phyloP scores from a whole-genome alignment of 1,140 invertebrate genomes.

The Pogonus chalceus region DNA sequence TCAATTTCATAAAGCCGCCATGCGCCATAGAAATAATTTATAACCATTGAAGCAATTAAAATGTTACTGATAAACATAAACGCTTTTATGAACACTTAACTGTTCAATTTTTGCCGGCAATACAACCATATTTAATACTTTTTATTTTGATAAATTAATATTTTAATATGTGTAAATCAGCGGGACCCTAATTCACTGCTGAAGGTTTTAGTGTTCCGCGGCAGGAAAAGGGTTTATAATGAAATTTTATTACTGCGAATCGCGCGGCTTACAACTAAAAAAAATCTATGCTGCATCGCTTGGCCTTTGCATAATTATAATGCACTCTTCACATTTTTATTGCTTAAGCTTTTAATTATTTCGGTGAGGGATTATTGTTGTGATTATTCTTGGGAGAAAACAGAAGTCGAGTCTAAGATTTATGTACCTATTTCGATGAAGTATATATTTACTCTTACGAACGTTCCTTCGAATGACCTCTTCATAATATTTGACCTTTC shows the following conservation, averaged over 20 bases:
- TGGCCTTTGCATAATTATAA: background rate
- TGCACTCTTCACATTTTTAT: background rate
- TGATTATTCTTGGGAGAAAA: background rate
- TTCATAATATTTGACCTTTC: no score
- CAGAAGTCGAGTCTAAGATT: background rate
- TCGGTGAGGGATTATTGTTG: background rate
- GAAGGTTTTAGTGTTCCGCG: background rate
- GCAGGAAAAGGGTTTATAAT: constrained; percentile 4
- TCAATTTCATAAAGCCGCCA: no score
- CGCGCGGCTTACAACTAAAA: background rate
- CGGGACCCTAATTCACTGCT: background rate
- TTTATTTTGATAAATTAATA: constrained; percentile 3
- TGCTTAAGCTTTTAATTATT: background rate
- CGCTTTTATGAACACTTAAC: background rate
- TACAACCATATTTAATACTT: background rate
- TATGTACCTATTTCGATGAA: no score
- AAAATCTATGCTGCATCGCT: background rate
- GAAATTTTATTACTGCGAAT: constrained; percentile 6
- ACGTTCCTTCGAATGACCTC: no score
- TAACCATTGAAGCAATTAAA: background rate
- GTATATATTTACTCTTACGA: no score
- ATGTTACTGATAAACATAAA: background rate
- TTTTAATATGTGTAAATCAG: constrained; percentile 7
- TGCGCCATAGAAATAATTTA: no score
- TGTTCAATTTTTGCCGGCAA: background rate